phyloP scores from a whole-genome alignment of 1,140 invertebrate genomes.

The Anoplophora glabripennis region DNA sequence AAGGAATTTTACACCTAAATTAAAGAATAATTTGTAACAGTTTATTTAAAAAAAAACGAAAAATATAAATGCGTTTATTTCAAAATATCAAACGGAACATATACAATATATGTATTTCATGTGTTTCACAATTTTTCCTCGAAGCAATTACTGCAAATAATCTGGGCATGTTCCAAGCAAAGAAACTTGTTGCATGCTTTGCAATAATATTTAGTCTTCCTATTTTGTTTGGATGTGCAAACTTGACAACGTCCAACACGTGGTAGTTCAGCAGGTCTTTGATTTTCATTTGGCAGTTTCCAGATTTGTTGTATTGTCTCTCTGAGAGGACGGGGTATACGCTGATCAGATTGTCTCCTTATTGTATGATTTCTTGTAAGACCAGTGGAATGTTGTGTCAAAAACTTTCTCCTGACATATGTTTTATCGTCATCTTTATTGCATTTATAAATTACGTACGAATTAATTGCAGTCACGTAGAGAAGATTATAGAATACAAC shows the following conservation, averaged over 20 bases:
- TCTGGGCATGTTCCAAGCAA: background rate
- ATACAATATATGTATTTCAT: no score
- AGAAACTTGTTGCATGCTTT: slow-evolving; percentile 14
- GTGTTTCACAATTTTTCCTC: no score
- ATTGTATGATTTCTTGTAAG: no score
- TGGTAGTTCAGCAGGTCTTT: slow-evolving; percentile 12
- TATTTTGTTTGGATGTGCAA: slow-evolving; percentile 9
- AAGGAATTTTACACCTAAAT: no score
- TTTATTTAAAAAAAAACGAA: no score
- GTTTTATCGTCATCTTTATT: slow-evolving; percentile 1
- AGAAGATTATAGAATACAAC: slow-evolving; percentile 36
- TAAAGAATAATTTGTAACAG: no score
- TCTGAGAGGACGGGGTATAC: slow-evolving; percentile 1
- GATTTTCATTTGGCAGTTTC: no score
- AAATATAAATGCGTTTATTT: no score
- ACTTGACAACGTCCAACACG: background rate
- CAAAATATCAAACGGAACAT: no score
- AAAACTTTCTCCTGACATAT: background rate
- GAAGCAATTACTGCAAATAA: no score
- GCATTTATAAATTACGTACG: slow-evolving; percentile 1
- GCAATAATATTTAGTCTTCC: slow-evolving; percentile 13
- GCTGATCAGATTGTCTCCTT: no score
- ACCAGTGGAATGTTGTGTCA: no score
- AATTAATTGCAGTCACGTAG: background rate
- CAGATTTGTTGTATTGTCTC: slow-evolving; percentile 13